A percentile compares a stretch with the other conserved stretches of the same genome.
These are phyloP conservation scores for Gopherus evgoodei DNA, from an alignment of 2,113 vertebrate species.

Conservation along the genomic window DNA sequence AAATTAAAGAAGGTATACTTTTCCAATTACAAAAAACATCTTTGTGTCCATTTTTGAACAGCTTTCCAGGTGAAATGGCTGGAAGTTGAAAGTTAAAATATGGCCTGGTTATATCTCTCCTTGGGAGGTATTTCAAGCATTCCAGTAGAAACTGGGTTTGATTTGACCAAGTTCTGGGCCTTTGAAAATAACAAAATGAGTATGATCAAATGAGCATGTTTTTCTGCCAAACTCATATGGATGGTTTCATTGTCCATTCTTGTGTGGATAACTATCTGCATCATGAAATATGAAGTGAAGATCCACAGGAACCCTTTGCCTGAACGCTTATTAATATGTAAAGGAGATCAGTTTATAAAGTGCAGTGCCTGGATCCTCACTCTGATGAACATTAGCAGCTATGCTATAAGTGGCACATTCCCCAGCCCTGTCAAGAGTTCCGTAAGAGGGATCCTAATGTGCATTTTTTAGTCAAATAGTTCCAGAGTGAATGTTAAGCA, in stretches of 20 bases:
- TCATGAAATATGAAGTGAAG: slow-evolving; percentile 46
- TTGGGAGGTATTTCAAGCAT: slow-evolving; percentile 16
- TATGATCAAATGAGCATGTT: background rate
- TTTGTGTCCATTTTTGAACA: background rate
- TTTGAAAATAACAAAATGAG: slow-evolving; percentile 40
- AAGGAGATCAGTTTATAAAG: background rate
- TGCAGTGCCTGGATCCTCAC: fast-evolving
- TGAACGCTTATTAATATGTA: background rate
- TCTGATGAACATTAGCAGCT: background rate
- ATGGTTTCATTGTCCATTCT: slow-evolving; percentile 11
- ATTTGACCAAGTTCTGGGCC: slow-evolving; percentile 28
- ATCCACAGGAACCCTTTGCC: background rate
- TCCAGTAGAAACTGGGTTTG: slow-evolving; percentile 40
- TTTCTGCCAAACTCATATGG: slow-evolving; percentile 10
- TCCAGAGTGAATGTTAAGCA: background rate
- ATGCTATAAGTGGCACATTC: background rate
- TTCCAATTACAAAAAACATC: background rate
- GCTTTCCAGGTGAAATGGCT: background rate
- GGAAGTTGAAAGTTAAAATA: background rate
- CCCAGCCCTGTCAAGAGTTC: background rate
- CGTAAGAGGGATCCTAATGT: fast-evolving
- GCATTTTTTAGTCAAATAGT: background rate
- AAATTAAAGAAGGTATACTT: background rate
- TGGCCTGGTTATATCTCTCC: background rate
- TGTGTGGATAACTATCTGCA: background rate